Conservation (phyloP, 1,140 invertebrate species). For the Fopius arisanus region DNA sequence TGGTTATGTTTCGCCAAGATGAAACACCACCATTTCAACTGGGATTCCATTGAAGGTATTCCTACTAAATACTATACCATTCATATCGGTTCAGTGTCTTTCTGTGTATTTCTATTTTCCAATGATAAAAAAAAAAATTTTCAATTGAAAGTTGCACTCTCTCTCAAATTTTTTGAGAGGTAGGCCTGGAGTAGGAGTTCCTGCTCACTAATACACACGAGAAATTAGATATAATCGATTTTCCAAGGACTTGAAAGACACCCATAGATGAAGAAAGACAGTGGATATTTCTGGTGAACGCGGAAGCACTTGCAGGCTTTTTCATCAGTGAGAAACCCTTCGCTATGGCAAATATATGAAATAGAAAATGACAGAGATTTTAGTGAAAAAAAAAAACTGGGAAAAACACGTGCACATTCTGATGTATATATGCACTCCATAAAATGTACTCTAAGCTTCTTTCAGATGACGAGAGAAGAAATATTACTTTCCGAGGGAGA, state of each 20-base stretch:
- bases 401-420: not conserved
- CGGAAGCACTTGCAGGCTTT: not conserved
- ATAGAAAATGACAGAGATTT: not conserved
- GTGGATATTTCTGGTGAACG: not conserved
- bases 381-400: not conserved
- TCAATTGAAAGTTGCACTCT: too few species aligned
- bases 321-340: not conserved
- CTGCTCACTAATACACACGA: too few species aligned
- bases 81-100: too few species aligned
- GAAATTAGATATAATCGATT: too few species aligned
- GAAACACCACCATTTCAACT: not conserved
- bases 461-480: slow-evolving; percentile 29
- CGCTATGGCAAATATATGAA: not conserved
- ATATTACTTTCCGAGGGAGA: slow-evolving; percentile 21
- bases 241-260: too few species aligned
- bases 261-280: not conserved
- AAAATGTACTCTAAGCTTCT: slow-evolving; percentile 22
- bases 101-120: too few species aligned
- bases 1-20: not conserved
- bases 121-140: too few species aligned
- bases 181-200: too few species aligned
- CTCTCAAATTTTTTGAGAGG: too few species aligned
- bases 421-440: not conserved
- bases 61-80: too few species aligned
- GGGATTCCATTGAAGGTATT: not conserved